Percentiles rank a stretch among this genome's conserved stretches.
phyloP scores from a whole-genome alignment of 2,113 vertebrate genomes.

The Lepus europaeus region DNA sequence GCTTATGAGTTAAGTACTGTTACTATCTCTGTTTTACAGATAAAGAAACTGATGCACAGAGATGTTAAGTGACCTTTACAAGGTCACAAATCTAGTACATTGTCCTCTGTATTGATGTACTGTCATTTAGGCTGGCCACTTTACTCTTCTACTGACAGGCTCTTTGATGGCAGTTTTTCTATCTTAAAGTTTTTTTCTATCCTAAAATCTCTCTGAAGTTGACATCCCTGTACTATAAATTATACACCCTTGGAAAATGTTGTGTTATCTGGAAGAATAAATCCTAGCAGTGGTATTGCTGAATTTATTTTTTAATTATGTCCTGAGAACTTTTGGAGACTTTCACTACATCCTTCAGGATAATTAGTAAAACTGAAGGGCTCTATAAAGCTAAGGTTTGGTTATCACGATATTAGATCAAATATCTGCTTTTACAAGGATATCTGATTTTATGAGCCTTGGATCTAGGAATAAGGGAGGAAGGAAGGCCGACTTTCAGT shows the following conservation, averaged over 20 bases:
- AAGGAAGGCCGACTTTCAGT: conserved; percentile 53
- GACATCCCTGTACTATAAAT: background rate
- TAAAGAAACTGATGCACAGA: background rate
- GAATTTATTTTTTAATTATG: conserved; percentile 30
- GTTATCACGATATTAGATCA: background rate
- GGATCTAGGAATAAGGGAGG: background rate
- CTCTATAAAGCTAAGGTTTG: conserved; percentile 6
- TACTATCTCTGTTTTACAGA: conserved; percentile 22
- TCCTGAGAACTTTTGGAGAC: conserved; percentile 55
- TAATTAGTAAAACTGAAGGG: conserved; percentile 45
- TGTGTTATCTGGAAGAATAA: conserved; percentile 36
- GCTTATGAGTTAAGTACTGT: conserved; percentile 25
- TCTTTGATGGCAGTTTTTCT: background rate
- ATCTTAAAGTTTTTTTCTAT: background rate
- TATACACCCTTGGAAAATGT: conserved; percentile 41
- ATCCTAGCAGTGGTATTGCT: background rate
- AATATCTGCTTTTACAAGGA: conserved; percentile 44
- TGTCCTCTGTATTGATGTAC: background rate
- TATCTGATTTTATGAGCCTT: background rate
- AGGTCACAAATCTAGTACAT: background rate
- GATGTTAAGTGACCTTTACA: background rate
- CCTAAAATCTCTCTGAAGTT: conserved; percentile 21
- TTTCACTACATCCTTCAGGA: background rate
- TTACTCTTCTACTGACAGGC: background rate
- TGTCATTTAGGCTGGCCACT: background rate